Base-by-base conservation (phyloP, 2,888 invertebrate species). In the Drosophila greeni region DNA sequence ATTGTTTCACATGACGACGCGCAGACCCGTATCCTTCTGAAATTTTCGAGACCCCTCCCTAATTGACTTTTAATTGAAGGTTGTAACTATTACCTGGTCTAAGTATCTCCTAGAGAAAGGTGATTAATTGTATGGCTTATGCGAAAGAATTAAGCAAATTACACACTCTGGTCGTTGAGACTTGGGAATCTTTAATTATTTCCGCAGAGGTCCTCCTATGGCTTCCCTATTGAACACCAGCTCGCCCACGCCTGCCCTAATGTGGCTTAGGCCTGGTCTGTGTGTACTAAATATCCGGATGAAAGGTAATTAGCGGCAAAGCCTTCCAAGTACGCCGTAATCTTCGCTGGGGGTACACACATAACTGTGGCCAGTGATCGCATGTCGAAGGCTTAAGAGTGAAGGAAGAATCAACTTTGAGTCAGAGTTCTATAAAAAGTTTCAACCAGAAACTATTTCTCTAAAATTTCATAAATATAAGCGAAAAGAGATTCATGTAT, bases 241-340 rank as follows among this genome's bases (percentile, higher is more conserved):
- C 7, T 33, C 55, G 24, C 55, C 55, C 55, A n/a, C 42, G 33
- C 24, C 20, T 31, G 39, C 52, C 36, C 54, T 70, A 62, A 72
- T 75, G 42, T 64, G 61, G 49, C 57, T 72, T 57, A 49, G 57
- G 45, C 65, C 51, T 66, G 61, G 55, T 24, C 54, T 70, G 60
- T 45, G 40, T 68, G 79, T 62, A 57, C 82, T 62, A 67, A 69
- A 79, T 81, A 79, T 72, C 69, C 71, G 81, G 79, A 77, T 85
- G 66, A 79, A 75, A 69, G 59, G 77, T 77, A 86, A 83, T 86
- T 86, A 85, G 82, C 75, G 75, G 72, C 54, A 78, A 85, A 81
- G 47, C 79, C 80, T 36, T 72, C 75, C 78, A 80, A 80, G 78
- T 80, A 70, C 64, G 8, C 48, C 18, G n/a, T 60, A 60, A 60